These are phyloP conservation scores for Leptinotarsa undecemlineata DNA, from an alignment of 1,140 invertebrate species.

Conservation along the genomic window DNA sequence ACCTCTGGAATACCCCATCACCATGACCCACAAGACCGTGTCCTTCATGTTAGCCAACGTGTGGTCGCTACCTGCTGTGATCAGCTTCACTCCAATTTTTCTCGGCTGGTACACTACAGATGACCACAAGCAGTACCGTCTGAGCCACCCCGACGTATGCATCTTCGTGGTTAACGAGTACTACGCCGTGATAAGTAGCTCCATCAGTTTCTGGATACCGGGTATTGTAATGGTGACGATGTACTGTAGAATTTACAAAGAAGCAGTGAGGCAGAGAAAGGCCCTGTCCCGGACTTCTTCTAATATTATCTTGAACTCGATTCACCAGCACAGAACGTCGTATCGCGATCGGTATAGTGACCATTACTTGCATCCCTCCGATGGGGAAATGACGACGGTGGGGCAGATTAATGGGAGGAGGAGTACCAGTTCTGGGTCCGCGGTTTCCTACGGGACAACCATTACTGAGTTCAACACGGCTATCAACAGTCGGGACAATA, in stretches of 20 bases:
- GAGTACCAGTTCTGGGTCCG: conserved; percentile 53
- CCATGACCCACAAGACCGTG: conserved; percentile 83
- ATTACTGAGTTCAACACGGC: conserved; percentile 50
- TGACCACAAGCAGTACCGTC: conserved; percentile 71
- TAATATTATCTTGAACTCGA: conserved; percentile 80
- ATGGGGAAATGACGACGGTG: conserved; percentile 58
- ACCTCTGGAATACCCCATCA: conserved; percentile 85
- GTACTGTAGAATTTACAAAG: conserved; percentile 87
- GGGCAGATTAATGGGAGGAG: conserved; percentile 54
- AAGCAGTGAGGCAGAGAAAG: conserved; percentile 86
- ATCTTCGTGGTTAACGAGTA: conserved; percentile 86
- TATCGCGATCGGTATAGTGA: conserved; percentile 64
- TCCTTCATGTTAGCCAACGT: conserved; percentile 81
- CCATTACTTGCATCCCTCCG: conserved; percentile 69
- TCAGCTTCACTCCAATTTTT: conserved; percentile 95
- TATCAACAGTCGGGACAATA: conserved; percentile 50
- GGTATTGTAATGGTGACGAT: conserved; percentile 93
- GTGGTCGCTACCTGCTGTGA: conserved; percentile 88
- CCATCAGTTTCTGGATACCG: conserved; percentile 94
- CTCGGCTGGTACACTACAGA: conserved; percentile 88
- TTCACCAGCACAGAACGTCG: conserved; percentile 76
- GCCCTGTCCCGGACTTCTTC: conserved; percentile 79
- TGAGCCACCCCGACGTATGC: conserved; percentile 76
- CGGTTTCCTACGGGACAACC: conserved; percentile 51
- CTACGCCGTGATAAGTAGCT: conserved; percentile 88